Conservation (phyloP, 2,888 invertebrate genomes). For the Thysanoteuthis rhombus region DNA sequence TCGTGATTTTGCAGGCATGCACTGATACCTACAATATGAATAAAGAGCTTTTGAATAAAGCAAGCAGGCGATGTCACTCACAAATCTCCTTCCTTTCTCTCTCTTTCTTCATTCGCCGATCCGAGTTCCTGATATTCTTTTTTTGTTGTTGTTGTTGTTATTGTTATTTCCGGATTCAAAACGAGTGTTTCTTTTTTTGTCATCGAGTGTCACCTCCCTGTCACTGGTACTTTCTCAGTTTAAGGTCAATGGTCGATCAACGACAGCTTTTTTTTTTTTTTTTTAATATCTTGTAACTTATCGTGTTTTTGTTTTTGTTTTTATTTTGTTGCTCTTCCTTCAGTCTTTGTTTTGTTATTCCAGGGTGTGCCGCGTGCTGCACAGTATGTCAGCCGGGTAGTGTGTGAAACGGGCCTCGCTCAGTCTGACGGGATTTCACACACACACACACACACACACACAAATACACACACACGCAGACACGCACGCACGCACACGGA, state of each 20-base stretch:
- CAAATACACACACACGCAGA: too few species aligned
- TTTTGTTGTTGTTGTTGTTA: too few species aligned
- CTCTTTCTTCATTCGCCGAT: neutral
- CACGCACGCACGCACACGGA: too few species aligned
- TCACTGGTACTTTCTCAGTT: neutral
- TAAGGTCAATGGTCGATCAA: neutral
- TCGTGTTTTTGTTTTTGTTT: neutral
- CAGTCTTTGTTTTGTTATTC: neutral
- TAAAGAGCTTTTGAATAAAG: neutral
- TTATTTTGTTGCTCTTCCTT: neutral
- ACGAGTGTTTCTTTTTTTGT: neutral
- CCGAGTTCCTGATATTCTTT: too few species aligned
- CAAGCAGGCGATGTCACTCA: neutral
- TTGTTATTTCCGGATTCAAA: neutral
- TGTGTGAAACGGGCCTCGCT: neutral
- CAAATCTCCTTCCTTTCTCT: neutral
- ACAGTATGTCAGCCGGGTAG: neutral
- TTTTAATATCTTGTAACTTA: neutral
- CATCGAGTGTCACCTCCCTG: neutral
- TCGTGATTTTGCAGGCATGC: neutral
- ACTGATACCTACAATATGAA: neutral
- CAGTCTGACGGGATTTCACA: neutral
- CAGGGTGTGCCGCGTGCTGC: neutral
- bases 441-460: neutral
- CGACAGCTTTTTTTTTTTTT: neutral